These are phyloP conservation scores for Stichopus chloronotus DNA, from an alignment of 35 echinoderm and acorn worm genomes.

Conservation along the genomic window DNA sequence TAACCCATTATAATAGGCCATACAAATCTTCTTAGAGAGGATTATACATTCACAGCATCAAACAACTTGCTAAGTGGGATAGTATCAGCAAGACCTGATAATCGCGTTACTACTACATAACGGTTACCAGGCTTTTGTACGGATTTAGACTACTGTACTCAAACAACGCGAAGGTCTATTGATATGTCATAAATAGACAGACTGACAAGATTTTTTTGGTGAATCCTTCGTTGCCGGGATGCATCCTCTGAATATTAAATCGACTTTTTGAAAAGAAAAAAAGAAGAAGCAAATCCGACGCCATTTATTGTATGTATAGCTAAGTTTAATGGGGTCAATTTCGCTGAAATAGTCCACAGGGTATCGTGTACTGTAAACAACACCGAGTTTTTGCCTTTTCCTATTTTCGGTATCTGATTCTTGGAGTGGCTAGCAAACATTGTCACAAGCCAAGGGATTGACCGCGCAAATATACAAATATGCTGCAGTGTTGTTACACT, in stretches of 20 bases:
- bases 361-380: not conserved
- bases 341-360: not conserved
- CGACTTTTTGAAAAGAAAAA: too few relatives aligned
- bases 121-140: too few relatives aligned
- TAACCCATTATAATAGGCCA: not conserved
- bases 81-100: not conserved
- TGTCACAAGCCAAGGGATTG: not conserved
- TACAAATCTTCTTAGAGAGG: not conserved
- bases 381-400: too few relatives aligned
- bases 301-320: too few relatives aligned
- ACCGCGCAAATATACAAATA: too few relatives aligned
- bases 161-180: too few relatives aligned
- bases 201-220: too few relatives aligned
- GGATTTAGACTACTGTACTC: too few relatives aligned
- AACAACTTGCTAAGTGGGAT: not conserved
- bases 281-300: too few relatives aligned
- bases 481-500: too few relatives aligned
- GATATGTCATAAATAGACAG: too few relatives aligned
- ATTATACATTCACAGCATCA: not conserved
- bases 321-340: not conserved
- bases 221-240: not conserved
- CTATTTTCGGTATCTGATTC: not conserved
- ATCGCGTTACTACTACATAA: too few relatives aligned
- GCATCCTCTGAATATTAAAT: not conserved
- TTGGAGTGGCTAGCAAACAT: not conserved